Conservation (phyloP, 1,140 invertebrate genomes). For the Nylanderia fulva region DNA sequence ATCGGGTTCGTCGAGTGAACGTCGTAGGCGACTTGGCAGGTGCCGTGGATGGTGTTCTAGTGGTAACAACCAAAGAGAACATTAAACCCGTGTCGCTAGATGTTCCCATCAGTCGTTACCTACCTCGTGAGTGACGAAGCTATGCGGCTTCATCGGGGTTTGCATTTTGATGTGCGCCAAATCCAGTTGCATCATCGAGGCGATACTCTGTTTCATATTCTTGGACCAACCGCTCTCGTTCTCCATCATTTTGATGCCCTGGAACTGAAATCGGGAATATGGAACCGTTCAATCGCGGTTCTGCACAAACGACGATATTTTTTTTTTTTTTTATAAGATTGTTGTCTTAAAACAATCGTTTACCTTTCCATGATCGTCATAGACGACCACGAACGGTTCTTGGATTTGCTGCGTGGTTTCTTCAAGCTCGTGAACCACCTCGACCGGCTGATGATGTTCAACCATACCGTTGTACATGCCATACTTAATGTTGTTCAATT, state of each 20-base stretch:
- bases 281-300: no score
- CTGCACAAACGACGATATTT: not conserved
- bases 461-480: conserved; percentile 79
- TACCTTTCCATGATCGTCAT: conserved; percentile 75
- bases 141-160: conserved; percentile 64
- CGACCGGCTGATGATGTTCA: conserved; percentile 56
- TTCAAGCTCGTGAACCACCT: conserved; percentile 20
- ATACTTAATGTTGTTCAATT: conserved; percentile 77
- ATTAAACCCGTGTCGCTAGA: conserved; percentile 77
- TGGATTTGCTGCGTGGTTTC: conserved; percentile 71
- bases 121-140: conserved; percentile 80
- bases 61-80: conserved; percentile 87
- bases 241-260: conserved; percentile 73
- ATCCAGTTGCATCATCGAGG: conserved; percentile 80
- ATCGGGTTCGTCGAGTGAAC: conserved; percentile 62
- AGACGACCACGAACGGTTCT: conserved; percentile 79
- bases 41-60: conserved; percentile 82
- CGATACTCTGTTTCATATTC: conserved; percentile 83
- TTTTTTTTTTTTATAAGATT: not conserved
- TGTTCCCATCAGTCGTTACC: conserved; percentile 86
- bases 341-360: not conserved
- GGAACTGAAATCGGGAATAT: conserved; percentile 63
- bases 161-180: conserved; percentile 63
- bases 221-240: conserved; percentile 77
- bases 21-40: conserved; percentile 78